A percentile compares a stretch with the other conserved stretches of the same genome.
phyloP scores from a whole-genome alignment of 2,888 invertebrate species.

The Gerris lacustris region DNA sequence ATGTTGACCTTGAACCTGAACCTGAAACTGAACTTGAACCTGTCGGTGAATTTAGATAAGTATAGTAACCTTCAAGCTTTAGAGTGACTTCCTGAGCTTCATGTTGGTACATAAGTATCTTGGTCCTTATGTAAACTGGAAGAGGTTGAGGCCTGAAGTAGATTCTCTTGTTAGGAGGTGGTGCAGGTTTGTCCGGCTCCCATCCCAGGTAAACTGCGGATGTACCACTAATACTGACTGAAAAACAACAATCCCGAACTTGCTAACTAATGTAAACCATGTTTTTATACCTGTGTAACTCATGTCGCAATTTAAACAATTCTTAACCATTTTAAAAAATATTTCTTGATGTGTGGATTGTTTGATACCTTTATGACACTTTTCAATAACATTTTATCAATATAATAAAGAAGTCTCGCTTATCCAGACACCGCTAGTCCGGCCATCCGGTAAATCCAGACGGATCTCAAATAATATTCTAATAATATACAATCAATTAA shows the following conservation, averaged over 20 bases:
- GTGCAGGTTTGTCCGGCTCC: neutral
- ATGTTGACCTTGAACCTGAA: too few relatives aligned
- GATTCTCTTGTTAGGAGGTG: neutral
- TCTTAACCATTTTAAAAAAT: neutral
- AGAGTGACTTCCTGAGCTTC: slow-evolving; percentile 5
- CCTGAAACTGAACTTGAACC: too few relatives aligned
- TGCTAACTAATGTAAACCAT: neutral
- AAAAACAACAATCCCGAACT: neutral
- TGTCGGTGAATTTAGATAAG: too few relatives aligned
- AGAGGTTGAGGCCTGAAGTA: neutral
- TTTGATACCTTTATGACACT: too few relatives aligned
- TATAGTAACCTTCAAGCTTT: neutral
- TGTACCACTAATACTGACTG: neutral
- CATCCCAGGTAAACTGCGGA: neutral
- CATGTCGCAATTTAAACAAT: neutral
- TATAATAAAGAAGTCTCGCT: too few relatives aligned
- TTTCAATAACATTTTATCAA: too few relatives aligned
- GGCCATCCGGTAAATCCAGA: too few relatives aligned
- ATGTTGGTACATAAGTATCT: neutral
- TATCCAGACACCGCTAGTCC: too few relatives aligned
- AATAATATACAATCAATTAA: too few relatives aligned
- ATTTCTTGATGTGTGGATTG: too few relatives aligned
- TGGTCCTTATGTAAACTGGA: neutral
- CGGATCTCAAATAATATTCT: too few relatives aligned
- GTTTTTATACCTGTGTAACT: neutral